A percentile compares a stretch with the other conserved stretches of the same genome.
phyloP scores from a whole-genome alignment of 1,140 invertebrate genomes.

The Heliothis virescens region DNA sequence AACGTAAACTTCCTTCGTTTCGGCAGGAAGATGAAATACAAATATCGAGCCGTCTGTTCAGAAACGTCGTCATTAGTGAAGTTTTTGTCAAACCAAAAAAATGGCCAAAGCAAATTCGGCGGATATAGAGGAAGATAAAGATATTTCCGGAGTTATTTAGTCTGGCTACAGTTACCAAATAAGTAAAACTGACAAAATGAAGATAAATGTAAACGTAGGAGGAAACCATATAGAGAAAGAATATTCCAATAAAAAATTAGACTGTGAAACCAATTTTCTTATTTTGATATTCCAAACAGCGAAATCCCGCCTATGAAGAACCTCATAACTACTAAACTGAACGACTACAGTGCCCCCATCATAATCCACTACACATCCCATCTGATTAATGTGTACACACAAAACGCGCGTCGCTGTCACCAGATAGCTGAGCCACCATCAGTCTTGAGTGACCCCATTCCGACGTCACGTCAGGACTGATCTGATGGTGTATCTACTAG shows the following conservation, averaged over 20 bases:
- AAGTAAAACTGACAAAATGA: background rate
- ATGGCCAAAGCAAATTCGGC: background rate
- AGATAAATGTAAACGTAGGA: background rate
- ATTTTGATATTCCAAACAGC: background rate
- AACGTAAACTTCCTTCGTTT: conserved; percentile 11
- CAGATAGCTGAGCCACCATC: conserved; percentile 21
- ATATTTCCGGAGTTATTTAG: conserved; percentile 6
- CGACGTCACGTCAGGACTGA: conserved; percentile 3
- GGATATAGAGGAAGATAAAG: background rate
- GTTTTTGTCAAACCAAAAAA: conserved; percentile 22
- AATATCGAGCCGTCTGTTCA: conserved; percentile 2
- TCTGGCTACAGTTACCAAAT: background rate
- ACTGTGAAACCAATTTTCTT: background rate
- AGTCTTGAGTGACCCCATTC: conserved; percentile 41
- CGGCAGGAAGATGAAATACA: conserved; percentile 22
- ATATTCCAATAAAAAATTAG: background rate
- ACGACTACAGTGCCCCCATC: background rate
- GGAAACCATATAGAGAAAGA: background rate
- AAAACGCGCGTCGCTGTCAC: conserved; percentile 28
- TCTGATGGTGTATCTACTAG: conserved; percentile 6
- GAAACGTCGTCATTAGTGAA: background rate
- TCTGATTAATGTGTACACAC: conserved; percentile 31
- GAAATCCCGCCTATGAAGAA: background rate
- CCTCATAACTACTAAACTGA: background rate
- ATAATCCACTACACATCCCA: background rate